A percentile compares a stretch with the other conserved stretches of the same genome.
Conservation (phyloP, 2,113 vertebrate species). For the Pedetes capensis region DNA sequence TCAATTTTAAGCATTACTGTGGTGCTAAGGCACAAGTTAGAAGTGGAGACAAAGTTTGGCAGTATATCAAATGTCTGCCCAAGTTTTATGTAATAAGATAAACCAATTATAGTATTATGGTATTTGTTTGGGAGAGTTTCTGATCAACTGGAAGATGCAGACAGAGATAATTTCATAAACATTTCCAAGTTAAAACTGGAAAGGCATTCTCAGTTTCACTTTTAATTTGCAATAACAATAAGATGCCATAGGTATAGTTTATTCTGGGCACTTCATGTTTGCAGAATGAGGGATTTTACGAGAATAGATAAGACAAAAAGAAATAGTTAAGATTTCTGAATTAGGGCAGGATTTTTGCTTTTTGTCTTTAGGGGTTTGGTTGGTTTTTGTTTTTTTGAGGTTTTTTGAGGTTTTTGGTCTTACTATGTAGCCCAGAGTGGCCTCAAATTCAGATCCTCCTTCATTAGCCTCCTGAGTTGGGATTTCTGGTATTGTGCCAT, state of each 20-base stretch:
- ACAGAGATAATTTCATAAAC: background rate
- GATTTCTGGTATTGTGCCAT: too few relatives aligned
- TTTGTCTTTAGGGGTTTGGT: too few relatives aligned
- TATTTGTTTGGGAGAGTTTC: constrained; percentile 10
- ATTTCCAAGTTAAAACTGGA: constrained; percentile 10
- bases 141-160: background rate
- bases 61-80: background rate
- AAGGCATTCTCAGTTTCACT: background rate
- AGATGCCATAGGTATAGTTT: background rate
- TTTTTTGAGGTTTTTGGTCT: too few relatives aligned
- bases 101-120: background rate
- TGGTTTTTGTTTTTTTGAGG: too few relatives aligned
- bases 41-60: background rate
- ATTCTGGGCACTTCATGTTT: background rate
- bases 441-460: too few relatives aligned
- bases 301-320: background rate
- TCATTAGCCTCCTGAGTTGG: too few relatives aligned
- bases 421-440: too few relatives aligned
- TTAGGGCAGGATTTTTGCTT: background rate
- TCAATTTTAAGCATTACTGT: background rate
- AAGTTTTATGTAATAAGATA: background rate
- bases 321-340: constrained; percentile 1
- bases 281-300: background rate
- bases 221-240: background rate
- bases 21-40: background rate